These are phyloP conservation scores for Caenorhabditis japonica DNA, from an alignment of 2,888 invertebrate genomes.

Conservation along the genomic window DNA sequence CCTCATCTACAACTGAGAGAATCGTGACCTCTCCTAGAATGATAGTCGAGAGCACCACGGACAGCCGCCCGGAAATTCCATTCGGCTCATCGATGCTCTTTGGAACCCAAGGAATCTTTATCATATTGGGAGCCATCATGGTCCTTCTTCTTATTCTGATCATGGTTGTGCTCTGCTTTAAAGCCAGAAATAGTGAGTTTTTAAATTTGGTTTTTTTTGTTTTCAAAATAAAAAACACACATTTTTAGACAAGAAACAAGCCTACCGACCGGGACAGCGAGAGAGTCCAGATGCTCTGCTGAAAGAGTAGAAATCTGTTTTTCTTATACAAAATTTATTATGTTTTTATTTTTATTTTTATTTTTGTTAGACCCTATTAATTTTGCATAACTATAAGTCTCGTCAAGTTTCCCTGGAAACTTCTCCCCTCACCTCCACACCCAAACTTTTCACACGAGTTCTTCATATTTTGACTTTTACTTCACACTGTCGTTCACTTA, in stretches of 20 bases:
- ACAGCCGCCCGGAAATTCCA: slow-evolving; percentile 32
- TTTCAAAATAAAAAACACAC: neutral
- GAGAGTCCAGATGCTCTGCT: slow-evolving; percentile 55
- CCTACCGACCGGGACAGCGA: slow-evolving; percentile 51
- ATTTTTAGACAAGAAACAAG: slow-evolving; percentile 50
- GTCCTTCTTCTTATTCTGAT: slow-evolving; percentile 41
- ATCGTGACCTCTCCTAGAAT: slow-evolving; percentile 34
- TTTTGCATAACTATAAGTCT: slow-evolving; percentile 1
- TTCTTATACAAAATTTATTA: neutral
- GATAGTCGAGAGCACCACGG: slow-evolving; percentile 28
- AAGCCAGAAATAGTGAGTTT: slow-evolving; percentile 56
- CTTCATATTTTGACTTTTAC: slow-evolving; percentile 10
- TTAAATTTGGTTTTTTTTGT: too few species aligned
- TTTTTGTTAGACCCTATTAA: slow-evolving; percentile 19
- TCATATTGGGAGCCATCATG: slow-evolving; percentile 48
- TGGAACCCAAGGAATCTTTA: slow-evolving; percentile 34
- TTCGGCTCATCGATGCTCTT: slow-evolving; percentile 26
- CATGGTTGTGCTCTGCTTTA: slow-evolving; percentile 49
- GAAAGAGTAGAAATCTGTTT: slow-evolving; percentile 28
- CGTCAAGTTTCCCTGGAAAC: neutral
- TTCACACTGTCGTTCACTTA: slow-evolving; percentile 22
- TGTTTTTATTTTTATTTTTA: too few species aligned
- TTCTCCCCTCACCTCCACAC: neutral
- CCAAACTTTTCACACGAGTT: slow-evolving; percentile 33
- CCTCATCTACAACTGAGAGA: slow-evolving; percentile 17